Conservation (phyloP, 2,797 vertebrate species). For the Chelmon rostratus region DNA sequence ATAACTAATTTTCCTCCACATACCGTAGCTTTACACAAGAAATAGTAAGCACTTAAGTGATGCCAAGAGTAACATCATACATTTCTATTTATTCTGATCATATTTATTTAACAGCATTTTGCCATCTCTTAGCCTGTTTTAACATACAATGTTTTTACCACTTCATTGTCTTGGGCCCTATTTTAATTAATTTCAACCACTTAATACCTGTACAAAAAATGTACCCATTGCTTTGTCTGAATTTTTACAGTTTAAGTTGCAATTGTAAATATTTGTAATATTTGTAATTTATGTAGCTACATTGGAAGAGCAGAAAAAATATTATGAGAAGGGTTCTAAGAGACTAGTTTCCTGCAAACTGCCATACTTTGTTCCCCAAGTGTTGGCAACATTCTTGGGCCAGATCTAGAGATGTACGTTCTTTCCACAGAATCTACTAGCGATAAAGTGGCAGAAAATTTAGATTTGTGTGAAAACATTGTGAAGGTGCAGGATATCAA, state of each 20-base stretch:
- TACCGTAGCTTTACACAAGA: constrained; percentile 37
- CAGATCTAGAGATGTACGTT: constrained; percentile 75
- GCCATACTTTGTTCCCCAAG: constrained; percentile 62
- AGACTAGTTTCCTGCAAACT: constrained; percentile 73
- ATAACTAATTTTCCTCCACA: constrained; percentile 16
- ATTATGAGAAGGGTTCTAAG: constrained; percentile 57
- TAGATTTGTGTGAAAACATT: constrained; percentile 74
- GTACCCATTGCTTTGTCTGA: constrained; percentile 63
- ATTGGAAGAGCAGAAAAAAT: constrained; percentile 69
- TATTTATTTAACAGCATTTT: constrained; percentile 76
- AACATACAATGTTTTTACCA: constrained; percentile 52
- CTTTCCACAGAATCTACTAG: constrained; percentile 78
- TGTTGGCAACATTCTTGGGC: constrained; percentile 65
- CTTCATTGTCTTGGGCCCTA: constrained; percentile 22
- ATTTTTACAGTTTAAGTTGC: constrained; percentile 70
- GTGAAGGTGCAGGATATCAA: constrained; percentile 67
- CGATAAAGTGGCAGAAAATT: constrained; percentile 62
- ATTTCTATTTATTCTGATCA: constrained; percentile 75
- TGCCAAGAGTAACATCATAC: constrained; percentile 49
- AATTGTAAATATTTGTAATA: constrained; percentile 84
- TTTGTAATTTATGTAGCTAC: constrained; percentile 83
- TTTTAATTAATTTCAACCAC: constrained; percentile 52
- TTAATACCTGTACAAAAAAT: constrained; percentile 52
- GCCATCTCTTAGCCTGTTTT: constrained; percentile 37
- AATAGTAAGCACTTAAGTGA: constrained; percentile 34